A percentile compares a stretch with the other conserved stretches of the same genome.
Evolutionary conservation across 2,888 invertebrate species (phyloP).

Genomic region (Chalcosyrphus nemorum): DNA sequence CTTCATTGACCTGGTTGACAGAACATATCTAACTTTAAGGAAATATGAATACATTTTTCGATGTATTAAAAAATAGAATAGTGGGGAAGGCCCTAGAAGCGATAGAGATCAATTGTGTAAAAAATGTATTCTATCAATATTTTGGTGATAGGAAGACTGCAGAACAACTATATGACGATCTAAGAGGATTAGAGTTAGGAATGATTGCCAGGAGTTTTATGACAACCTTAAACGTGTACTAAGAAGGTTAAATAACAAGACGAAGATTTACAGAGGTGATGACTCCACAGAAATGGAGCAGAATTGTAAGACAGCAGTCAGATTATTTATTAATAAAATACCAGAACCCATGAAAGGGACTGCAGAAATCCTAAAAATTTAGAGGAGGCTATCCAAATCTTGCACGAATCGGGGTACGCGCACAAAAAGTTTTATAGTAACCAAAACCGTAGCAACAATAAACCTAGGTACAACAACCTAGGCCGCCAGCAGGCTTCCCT

Average conservation of each 20-base stretch:
- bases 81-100: not conserved
- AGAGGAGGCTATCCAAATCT: not conserved
- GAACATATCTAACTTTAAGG: not conserved
- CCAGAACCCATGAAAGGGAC: constrained; percentile 46
- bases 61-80: not conserved
- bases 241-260: constrained; percentile 61
- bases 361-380: constrained; percentile 50
- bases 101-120: not conserved
- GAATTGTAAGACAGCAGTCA: constrained; percentile 30
- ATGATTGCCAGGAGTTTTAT: constrained; percentile 12
- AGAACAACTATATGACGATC: constrained; percentile 17
- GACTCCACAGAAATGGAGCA: too few species aligned
- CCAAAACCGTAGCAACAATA: too few species aligned
- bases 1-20: not conserved
- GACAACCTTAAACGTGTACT: constrained; percentile 8
- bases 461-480: too few species aligned
- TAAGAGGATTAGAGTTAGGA: constrained; percentile 4
- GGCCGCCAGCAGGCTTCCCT: too few species aligned
- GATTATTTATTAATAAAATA: constrained; percentile 42
- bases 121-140: not conserved
- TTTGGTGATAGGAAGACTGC: constrained; percentile 3
- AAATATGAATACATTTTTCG: not conserved
- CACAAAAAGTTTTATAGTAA: not conserved
- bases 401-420: not conserved
- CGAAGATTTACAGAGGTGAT: constrained; percentile 2